phyloP scores from a whole-genome alignment of 2,113 vertebrate genomes.

The Menura novaehollandiae region DNA sequence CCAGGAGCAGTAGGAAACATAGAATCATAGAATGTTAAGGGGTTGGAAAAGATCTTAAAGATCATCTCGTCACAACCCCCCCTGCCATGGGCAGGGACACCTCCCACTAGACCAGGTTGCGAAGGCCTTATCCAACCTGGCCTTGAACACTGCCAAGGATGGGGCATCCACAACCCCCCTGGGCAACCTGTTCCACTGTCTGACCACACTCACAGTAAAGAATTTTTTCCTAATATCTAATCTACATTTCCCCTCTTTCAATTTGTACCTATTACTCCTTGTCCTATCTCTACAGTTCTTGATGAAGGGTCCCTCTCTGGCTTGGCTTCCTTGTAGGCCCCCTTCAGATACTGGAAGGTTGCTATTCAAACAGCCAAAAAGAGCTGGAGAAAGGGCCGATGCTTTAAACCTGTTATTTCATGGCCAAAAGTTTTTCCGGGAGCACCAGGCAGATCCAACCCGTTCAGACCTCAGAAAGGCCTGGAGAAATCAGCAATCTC shows the following conservation, averaged over 20 bases:
- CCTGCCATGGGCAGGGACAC: background rate
- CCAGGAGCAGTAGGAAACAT: background rate
- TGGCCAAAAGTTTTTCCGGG: background rate
- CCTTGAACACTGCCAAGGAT: background rate
- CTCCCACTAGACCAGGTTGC: background rate
- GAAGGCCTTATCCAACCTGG: background rate
- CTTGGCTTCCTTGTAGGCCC: background rate
- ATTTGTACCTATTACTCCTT: background rate
- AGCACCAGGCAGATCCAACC: background rate
- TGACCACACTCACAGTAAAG: background rate
- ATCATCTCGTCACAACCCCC: background rate
- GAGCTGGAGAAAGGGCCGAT: background rate
- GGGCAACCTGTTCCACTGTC: background rate
- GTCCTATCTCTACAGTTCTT: background rate
- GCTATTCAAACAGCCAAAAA: background rate
- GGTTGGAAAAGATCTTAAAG: background rate
- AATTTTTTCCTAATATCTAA: background rate
- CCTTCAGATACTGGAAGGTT: background rate
- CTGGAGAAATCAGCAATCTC: background rate
- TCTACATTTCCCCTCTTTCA: background rate
- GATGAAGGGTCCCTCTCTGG: background rate
- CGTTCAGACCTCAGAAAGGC: background rate
- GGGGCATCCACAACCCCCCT: background rate
- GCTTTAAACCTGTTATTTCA: background rate
- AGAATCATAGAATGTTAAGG: background rate